These are phyloP conservation scores for Acrossocheilus wenchowensis DNA, from an alignment of 2,797 vertebrate species.

Conservation along the genomic window DNA sequence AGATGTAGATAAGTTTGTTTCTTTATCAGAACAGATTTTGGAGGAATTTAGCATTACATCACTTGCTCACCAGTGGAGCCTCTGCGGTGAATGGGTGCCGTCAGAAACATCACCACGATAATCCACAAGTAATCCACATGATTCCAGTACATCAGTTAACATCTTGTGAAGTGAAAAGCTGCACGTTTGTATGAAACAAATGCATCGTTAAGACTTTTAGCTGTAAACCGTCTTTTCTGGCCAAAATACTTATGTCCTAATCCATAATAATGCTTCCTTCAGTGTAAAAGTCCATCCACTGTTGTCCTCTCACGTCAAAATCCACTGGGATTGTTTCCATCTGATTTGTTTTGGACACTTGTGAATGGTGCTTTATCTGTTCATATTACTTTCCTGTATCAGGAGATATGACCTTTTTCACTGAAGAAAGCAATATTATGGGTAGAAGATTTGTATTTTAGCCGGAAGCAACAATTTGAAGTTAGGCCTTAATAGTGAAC, in stretches of 20 bases:
- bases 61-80: neutral
- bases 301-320: neutral
- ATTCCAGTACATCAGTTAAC: neutral
- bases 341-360: neutral
- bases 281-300: neutral
- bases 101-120: neutral
- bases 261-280: neutral
- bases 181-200: neutral
- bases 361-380: no score
- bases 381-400: neutral
- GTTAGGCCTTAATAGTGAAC: neutral
- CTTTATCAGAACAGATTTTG: neutral
- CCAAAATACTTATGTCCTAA: no score
- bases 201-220: neutral
- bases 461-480: neutral
- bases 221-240: neutral
- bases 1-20: neutral
- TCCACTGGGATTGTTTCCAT: neutral
- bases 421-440: neutral
- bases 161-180: neutral
- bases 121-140: neutral
- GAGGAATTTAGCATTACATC: neutral
- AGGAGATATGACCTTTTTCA: neutral
- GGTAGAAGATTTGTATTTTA: neutral
- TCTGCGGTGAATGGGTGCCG: neutral